Evolutionary conservation across 2,113 vertebrate genomes (phyloP), one percentile per base, ranked within the genome.

Genomic region (Sylvia atricapilla): DNA sequence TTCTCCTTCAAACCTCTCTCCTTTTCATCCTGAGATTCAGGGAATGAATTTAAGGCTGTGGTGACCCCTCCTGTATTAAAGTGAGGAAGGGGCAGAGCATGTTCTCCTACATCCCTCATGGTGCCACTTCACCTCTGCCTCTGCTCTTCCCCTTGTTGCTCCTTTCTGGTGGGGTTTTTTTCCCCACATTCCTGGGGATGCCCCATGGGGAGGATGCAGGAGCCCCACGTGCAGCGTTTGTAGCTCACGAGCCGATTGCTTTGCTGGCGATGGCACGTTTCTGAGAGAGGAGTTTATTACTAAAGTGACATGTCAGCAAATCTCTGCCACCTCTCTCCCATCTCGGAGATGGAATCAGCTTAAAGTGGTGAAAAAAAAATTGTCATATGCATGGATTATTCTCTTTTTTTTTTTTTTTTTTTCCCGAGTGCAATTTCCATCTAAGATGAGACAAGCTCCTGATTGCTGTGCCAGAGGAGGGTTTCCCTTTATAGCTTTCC

Each of bases 301-400:
- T 53, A 68, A 97, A 96, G 92, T 92, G 89, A 91, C 91, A 77
- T 94, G 96, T 96, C 96, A 97, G 96, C 96, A 97, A 95, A 96
- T 97, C 95, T 91, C 58, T 37, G 39, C 91, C 93, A 94, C 76
- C 90, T 95, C 90, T 93, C 73, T 93, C 84, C 92, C 92, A 92
- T 92, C 84, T 89, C 81, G 0, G 95, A 96, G 97, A 95, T 92
- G 84, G 95, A 97, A 94, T 95, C 94, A 93, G 92, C 93, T 94
- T 96, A 72, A 96, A 97, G 93, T 89, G 77, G 88, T 83, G 89
- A 68, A 52, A 63, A 75, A 91, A 88, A 91, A 95, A 84, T 35
- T 84, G 89, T 90, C 81, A 53, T 95, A 94, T 96, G 96, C 91
- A 89, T 85, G 92, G 93, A 84, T 97, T 96, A 66, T 86, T 91